Evolutionary conservation across 1,140 invertebrate species (phyloP).

Genomic region (Samia ricini): DNA sequence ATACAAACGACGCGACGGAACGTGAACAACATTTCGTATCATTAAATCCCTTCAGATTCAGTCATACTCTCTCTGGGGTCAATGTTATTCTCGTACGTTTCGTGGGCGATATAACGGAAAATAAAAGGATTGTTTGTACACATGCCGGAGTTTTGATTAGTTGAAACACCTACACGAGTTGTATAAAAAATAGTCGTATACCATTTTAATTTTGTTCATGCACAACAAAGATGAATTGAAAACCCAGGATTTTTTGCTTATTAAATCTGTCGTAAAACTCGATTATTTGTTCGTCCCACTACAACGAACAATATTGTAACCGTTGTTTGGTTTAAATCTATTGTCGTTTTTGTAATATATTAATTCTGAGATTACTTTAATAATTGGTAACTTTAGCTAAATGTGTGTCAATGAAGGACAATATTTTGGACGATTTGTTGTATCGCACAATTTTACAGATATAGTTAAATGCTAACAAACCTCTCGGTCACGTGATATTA

Average conservation of each 20-base stretch:
- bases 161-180: background rate
- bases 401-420: too few relatives aligned
- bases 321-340: too few relatives aligned
- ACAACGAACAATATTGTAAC: too few relatives aligned
- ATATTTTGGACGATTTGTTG: too few relatives aligned
- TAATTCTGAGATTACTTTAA: too few relatives aligned
- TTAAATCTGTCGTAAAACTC: too few relatives aligned
- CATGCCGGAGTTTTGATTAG: background rate
- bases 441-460: too few relatives aligned
- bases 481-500: too few relatives aligned
- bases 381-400: too few relatives aligned
- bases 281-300: too few relatives aligned
- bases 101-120: background rate
- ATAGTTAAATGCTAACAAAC: too few relatives aligned
- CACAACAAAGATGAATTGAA: background rate
- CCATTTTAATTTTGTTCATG: background rate
- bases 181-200: background rate
- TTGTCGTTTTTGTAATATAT: too few relatives aligned
- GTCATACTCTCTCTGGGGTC: background rate
- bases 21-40: background rate
- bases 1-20: background rate
- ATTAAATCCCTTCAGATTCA: background rate
- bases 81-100: background rate
- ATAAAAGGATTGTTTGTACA: background rate
- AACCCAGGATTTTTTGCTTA: background rate